phyloP scores from a whole-genome alignment of 2,113 vertebrate genomes.

The Actenoides hombroni region DNA sequence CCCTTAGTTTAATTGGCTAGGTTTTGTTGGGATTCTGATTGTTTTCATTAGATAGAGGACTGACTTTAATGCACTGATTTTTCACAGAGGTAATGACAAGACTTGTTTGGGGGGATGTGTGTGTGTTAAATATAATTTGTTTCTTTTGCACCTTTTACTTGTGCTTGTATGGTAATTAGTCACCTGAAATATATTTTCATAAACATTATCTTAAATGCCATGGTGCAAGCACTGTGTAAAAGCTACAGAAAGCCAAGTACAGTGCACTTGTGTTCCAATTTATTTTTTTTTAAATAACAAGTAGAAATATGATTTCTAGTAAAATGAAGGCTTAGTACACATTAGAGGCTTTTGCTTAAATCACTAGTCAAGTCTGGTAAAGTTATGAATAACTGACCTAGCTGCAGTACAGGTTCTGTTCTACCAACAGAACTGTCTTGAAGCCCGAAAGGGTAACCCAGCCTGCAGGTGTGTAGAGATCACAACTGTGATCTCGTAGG shows the following conservation, averaged over 20 bases:
- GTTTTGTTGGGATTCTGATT: not conserved
- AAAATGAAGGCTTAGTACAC: not conserved
- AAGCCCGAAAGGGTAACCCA: not conserved
- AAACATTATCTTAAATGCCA: not conserved
- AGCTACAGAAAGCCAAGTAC: not conserved
- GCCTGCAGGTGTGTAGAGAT: not conserved
- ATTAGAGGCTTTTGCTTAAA: not conserved
- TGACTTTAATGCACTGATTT: not conserved
- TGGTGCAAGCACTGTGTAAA: not conserved
- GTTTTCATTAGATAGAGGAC: not conserved
- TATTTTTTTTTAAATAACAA: not conserved
- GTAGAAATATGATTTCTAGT: not conserved
- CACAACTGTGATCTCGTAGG: rapidly evolving
- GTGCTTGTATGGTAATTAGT: not conserved
- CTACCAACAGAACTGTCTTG: not conserved
- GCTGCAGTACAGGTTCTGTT: not conserved
- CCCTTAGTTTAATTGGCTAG: not conserved
- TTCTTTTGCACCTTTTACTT: not conserved
- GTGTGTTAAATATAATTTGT: rapidly evolving
- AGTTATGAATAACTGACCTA: not conserved
- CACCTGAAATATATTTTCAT: not conserved
- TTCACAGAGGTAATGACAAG: not conserved
- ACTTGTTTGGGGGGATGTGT: not conserved
- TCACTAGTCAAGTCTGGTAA: no score
- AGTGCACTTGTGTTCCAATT: not conserved